Evolutionary conservation across 1,140 invertebrate species (phyloP), one percentile per base, ranked within the genome.

Genomic region (Leptinotarsa texana): DNA sequence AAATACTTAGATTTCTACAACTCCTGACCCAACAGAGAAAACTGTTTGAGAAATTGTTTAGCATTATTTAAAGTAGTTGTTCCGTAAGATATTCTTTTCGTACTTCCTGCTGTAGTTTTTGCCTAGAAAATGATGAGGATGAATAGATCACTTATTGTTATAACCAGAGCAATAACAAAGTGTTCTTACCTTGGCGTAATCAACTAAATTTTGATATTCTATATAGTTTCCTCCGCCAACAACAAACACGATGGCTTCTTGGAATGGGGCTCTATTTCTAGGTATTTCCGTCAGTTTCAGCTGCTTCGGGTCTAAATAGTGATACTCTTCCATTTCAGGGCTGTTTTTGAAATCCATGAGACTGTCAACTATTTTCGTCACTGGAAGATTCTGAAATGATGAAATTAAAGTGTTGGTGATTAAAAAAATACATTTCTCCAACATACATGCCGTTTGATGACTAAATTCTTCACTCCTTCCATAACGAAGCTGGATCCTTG

Each of bases 381-480:
- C 91, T 3, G 96, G 96, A 49, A 98, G 87, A 88, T 96, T 96
- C 91, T 94, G 77, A 24, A 86, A 74, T 63, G 13, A 13, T 21
- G 15, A 27, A 65, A 65, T n/a, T 62, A 8, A 13, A 66, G 24
- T 22, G 48, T 42, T 11, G 8, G 33, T n/a, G 21, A 62, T 62
- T 21, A 1, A 13, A 71, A 51, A 21, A 74, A 57, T 11, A 21
- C 33, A 15, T 8, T 22, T n/a, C 49, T 33, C 17, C 5, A 13
- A 90, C 91, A 91, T 86, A 96, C 95, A 88, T 99, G 97, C 88
- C 94, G 93, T 85, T 99, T 99, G 8, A 99, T 94, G 48, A 99
- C 98, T 75, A 99, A 90, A 90, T 99, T 99, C 86, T 99, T 99
- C 1, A 99, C 98, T 51, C 98, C 98, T 88, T 99, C 98, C 97